Conservation (phyloP, 1,140 invertebrate genomes). For the Scaptodrosophila lebanonensis region DNA sequence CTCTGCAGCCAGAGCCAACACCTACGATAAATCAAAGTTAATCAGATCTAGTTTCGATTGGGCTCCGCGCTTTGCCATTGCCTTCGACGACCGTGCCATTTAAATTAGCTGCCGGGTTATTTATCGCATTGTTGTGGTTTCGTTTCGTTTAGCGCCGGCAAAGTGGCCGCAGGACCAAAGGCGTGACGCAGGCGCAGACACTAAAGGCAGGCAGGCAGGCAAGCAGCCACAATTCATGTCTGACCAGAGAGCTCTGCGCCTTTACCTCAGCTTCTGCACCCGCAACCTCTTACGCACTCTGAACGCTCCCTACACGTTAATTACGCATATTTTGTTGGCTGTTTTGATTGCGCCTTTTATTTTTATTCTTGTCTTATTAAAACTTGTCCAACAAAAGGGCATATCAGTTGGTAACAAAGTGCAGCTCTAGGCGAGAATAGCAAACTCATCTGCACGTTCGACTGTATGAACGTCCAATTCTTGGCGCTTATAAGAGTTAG, state of each 20-base stretch:
- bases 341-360: conserved; percentile 65
- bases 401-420: conserved; percentile 13
- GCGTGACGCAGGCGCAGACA: conserved; percentile 2
- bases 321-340: conserved; percentile 73
- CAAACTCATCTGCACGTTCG: too few species aligned
- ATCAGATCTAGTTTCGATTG: conserved; percentile 74
- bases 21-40: conserved; percentile 74
- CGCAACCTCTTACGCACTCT: too few species aligned
- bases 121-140: conserved; percentile 67
- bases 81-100: conserved; percentile 47
- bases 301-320: conserved; percentile 66
- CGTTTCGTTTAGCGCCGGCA: conserved; percentile 71
- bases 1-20: conserved; percentile 26
- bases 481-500: too few species aligned
- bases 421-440: too few species aligned
- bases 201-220: conserved; percentile 4
- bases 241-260: too few species aligned
- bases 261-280: too few species aligned
- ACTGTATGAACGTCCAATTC: too few species aligned
- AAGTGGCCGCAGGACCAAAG: conserved; percentile 27
- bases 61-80: conserved; percentile 37
- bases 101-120: conserved; percentile 73
- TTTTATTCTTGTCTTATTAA: conserved; percentile 45
- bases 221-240: conserved; percentile 11
- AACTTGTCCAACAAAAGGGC: conserved; percentile 14